Percentiles rank a stretch among this genome's conserved stretches.
Evolutionary conservation across 2,797 vertebrate species (phyloP).

Genomic region (Xenops minutus): DNA sequence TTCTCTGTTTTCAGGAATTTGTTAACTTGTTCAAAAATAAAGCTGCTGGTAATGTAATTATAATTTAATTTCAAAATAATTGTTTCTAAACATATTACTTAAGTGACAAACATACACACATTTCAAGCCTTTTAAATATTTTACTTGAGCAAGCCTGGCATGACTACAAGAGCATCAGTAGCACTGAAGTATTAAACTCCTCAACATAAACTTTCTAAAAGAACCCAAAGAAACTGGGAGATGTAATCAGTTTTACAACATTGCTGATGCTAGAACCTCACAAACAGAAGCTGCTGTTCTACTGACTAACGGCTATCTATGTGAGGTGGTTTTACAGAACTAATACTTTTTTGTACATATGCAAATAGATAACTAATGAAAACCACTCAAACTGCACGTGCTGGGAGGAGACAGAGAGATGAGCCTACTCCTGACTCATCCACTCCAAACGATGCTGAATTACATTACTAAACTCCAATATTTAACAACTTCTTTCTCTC

Average conservation of each 20-base stretch:
- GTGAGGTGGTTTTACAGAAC: not conserved
- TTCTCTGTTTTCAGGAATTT: not conserved
- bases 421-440: not conserved
- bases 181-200: not conserved
- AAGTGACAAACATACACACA: not conserved
- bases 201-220: not conserved
- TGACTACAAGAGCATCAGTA: not conserved
- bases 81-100: not conserved
- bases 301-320: accelerated
- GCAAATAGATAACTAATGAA: not conserved
- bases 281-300: not conserved
- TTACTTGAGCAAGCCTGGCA: not conserved
- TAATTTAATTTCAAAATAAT: slow-evolving; percentile 22
- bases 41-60: not conserved
- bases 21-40: slow-evolving; percentile 4
- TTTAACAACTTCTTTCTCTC: not conserved
- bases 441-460: not conserved
- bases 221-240: not conserved
- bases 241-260: not conserved
- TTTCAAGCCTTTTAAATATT: not conserved
- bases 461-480: not conserved
- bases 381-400: not conserved
- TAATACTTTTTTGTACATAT: accelerated
- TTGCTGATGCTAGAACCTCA: not conserved
- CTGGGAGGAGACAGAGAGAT: not conserved